Percentiles rank a stretch among this genome's conserved stretches.
phyloP scores from a whole-genome alignment of 2,888 invertebrate genomes.

The Acholoe squamosa region DNA sequence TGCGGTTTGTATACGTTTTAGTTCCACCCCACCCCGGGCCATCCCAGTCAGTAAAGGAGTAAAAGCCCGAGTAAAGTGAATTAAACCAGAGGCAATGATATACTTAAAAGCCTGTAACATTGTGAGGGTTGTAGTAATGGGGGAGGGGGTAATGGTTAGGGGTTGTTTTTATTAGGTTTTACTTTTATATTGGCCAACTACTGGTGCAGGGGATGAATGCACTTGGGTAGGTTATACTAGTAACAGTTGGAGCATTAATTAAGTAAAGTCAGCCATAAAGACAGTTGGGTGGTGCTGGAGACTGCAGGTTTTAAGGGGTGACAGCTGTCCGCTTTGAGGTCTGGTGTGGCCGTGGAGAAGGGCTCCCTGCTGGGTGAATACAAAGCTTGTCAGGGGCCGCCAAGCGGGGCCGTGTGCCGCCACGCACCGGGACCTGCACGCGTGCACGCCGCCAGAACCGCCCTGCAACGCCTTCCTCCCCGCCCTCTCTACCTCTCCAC shows the following conservation, averaged over 20 bases:
- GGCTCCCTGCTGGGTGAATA: conserved; percentile 46
- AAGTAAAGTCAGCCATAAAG: conserved; percentile 51
- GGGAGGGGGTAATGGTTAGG: neutral
- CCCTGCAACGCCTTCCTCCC: conserved; percentile 5
- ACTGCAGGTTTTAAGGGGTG: conserved; percentile 40
- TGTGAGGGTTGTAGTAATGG: too few relatives aligned
- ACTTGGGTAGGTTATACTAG: neutral
- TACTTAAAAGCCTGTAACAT: conserved; percentile 5
- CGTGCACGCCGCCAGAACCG: neutral
- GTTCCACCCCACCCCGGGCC: neutral
- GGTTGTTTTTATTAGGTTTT: neutral
- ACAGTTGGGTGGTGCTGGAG: neutral
- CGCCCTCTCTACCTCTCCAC: neutral
- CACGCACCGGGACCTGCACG: conserved; percentile 3
- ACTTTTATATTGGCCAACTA: conserved; percentile 10
- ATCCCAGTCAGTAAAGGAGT: neutral
- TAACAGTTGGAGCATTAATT: conserved; percentile 51
- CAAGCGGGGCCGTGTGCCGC: neutral
- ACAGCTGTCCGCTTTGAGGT: conserved; percentile 55
- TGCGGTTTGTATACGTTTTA: neutral
- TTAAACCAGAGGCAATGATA: neutral
- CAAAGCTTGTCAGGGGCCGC: conserved; percentile 43
- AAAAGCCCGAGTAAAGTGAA: too few relatives aligned
- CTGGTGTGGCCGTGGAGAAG: conserved; percentile 21
- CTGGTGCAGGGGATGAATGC: neutral